Base-by-base conservation (phyloP, 2,888 invertebrate species). In the Drosophila longiperda region DNA sequence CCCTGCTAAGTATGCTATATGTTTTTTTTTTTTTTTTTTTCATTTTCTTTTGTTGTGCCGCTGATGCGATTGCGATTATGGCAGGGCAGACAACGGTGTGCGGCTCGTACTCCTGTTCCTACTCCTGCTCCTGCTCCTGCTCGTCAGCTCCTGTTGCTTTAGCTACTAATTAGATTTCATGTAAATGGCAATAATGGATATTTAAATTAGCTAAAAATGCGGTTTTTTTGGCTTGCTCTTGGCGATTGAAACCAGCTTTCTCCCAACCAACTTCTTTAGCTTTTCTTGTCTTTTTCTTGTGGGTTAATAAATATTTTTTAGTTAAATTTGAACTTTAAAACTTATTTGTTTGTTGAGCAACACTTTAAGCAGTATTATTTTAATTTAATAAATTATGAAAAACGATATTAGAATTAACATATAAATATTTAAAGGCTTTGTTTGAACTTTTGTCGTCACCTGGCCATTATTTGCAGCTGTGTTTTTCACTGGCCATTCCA, bases 161-260 rank as follows among this genome's bases (percentile, higher is more conserved):
- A 66, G 58, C 70, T 57, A 73, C 80, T 82, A 81, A 82, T 81
- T 81, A 81, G 79, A 82, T 80, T 81, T 81, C 73, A 78, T 78
- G 75, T 73, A 72, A 75, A 78, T 80, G 80, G 50, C 75, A 57
- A 78, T 81, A 78, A 80, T 75, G 69, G 69, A 69, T 78, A 80
- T 78, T 80, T 77, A 77, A 77, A 68, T 40, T 54, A 62, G 48
- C 23, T 52, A 29, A 59, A 66, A 38, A 61, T 32, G 66, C 32
- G 54, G n/a, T 23, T 52, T 45, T 4, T 11, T 12, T 3, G 36
- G 6, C 45, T 17, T 20, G 49, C 29, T 26, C 42, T 68, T 17
- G 26, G 52, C 32, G 20, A 20, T 29, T 52, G 9, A 20, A 45
- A 33, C 36, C 7, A 45, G 45, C 15, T 8, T 15, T 15, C 23